Evolutionary conservation across 2,888 invertebrate genomes (phyloP), one percentile per base, ranked within the genome.

Genomic region (Protonemura montana): DNA sequence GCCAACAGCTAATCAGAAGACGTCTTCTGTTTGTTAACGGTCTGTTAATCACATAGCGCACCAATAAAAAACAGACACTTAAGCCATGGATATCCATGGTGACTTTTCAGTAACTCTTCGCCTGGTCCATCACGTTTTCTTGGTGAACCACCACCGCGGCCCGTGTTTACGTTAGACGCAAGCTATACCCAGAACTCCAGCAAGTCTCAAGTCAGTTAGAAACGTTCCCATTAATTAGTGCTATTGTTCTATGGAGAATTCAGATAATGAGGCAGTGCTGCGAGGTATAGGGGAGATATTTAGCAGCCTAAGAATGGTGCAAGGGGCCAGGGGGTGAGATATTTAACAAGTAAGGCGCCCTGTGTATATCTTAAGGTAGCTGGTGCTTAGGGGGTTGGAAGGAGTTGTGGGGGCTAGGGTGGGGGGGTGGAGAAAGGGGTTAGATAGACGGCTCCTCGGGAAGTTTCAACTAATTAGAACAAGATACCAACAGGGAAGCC

Each of bases 201-300:
- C 81, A 25, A 25, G 16, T 81, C 80, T 86, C 85, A 76, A 85
- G 82, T 87, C 81, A 86, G 84, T 87, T 87, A 76, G 82, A 86
- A 59, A 85, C 86, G 87, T 86, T 87, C 82, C 76, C 88, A 88
- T 88, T 88, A 88, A 88, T 88, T 88, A 88, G 88, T 86, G 83
- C 87, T 88, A 88, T 88, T 88, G 88, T 88, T 88, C 88, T 88
- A 87, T 85, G 82, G 88, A 88, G 88, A 88, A 88, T 88, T 88
- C 88, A 87, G 88, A 88, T 87, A 87, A 88, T 87, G 88, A 88
- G 88, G 86, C 87, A 82, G 86, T 84, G 86, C 82, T 27, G n/a
- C 35, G 81, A 76, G 86, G 87, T 30, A 41, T 86, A 59, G 85
- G 82, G 86, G 59, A 59, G 82, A 82, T 87, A 87, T 87, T 87